Base-by-base conservation (phyloP, 2,113 vertebrate genomes). In the Polypterus bichir region DNA sequence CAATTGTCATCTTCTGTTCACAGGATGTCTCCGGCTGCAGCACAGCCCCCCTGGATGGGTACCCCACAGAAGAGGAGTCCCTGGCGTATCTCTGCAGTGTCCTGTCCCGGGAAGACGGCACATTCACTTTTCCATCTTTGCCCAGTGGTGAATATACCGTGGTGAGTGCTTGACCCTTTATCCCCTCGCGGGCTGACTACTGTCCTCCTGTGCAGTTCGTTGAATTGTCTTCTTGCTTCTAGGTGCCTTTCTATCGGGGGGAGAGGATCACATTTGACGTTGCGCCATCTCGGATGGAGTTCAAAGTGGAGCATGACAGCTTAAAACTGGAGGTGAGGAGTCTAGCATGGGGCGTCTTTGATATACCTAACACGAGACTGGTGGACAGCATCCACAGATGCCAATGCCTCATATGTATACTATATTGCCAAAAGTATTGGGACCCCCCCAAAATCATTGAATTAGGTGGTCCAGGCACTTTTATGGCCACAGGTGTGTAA, bases 221-320 rank as follows among this genome's bases (percentile, higher is more conserved):
- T 27, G 27, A 27, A 27, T 27, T 27, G 27, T 27, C 27, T 27
- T 27, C 27, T 27, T 27, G 27, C 27, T 82, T 77, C 46, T 71
- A 99, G 96, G 80, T 99, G 59, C 96, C 96, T 0, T 98, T 94
- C 80, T 99, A 99, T 73, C 79, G 93, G 59, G 96, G 96, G 10
- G 96, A 98, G 68, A 88, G 95, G 71, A 99, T 98, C 73, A 99
- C 95, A 0, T 99, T 99, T 71, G 96, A 99, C 1, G 96, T 99
- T 2, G 93, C 95, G 7, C 96, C 96, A 1, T 91, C 96, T 0
- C 82, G 89, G 47, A 62, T 97, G 68, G 91, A 95, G 64, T 99
- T 98, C 54, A 77, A 72, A 1, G 92, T 99, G 55, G 88, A 92
- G 54, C 96, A 99, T 3, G 86, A 91, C 78, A 94, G 93, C 73